Evolutionary conservation across 2,797 vertebrate genomes (phyloP).

Genomic region (Gymnoscopelus braueri): DNA sequence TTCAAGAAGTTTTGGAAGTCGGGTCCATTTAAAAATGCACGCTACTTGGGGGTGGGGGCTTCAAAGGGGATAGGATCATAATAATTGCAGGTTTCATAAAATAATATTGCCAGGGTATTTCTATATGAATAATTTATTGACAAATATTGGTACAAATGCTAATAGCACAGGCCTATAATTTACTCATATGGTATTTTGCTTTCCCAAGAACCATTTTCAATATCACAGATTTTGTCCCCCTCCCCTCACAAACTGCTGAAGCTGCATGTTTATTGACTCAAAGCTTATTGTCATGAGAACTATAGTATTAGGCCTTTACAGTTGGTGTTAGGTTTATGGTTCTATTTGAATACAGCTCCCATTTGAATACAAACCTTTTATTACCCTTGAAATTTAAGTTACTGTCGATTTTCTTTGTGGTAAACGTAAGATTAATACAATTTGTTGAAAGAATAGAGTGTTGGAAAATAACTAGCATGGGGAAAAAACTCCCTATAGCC

Average conservation of each 20-base stretch:
- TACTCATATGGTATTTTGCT: too few relatives aligned
- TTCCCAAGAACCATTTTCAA: too few relatives aligned
- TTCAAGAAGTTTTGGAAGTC: background rate
- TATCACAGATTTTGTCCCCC: too few relatives aligned
- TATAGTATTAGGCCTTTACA: constrained; percentile 5
- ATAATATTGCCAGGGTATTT: too few relatives aligned
- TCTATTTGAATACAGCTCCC: constrained; percentile 68
- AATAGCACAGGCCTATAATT: too few relatives aligned
- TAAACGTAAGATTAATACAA: background rate
- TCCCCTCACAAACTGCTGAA: background rate
- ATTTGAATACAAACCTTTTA: constrained; percentile 78
- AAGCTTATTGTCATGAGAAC: constrained; percentile 6
- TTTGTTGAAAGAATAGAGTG: background rate
- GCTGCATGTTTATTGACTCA: constrained; percentile 6
- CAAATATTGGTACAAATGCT: too few relatives aligned
- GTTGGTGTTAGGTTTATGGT: constrained; percentile 9
- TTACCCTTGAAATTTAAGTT: constrained; percentile 49
- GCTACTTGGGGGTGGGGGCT: too few relatives aligned
- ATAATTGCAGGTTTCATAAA: background rate
- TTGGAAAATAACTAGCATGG: background rate
- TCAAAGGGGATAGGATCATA: background rate
- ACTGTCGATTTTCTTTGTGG: background rate
- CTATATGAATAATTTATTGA: too few relatives aligned
- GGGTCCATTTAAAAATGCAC: background rate
- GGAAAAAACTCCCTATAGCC: background rate